phyloP scores from a whole-genome alignment of 2,113 vertebrate genomes.

The Centropus bengalensis region DNA sequence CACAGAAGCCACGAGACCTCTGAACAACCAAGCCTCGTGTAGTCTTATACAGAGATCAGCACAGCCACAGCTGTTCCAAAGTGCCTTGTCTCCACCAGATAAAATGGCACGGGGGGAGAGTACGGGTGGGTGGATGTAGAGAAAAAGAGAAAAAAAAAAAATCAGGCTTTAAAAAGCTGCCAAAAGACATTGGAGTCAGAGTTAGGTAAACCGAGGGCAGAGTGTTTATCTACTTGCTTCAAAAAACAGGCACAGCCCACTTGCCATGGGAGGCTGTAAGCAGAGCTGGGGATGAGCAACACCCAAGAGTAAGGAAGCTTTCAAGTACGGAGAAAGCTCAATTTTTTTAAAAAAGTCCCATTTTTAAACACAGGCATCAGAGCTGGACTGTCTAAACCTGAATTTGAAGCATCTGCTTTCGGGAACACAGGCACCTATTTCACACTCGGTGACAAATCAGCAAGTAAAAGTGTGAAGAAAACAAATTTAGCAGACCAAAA shows the following conservation, averaged over 20 bases:
- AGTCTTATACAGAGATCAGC: not conserved
- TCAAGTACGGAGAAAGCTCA: not conserved
- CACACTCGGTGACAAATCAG: not conserved
- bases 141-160: not conserved
- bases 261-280: not conserved
- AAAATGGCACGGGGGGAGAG: not conserved
- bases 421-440: constrained; percentile 12
- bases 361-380: not conserved
- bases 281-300: not conserved
- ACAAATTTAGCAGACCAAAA: not conserved
- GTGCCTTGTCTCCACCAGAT: not conserved
- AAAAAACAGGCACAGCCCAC: not conserved
- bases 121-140: too few relatives aligned
- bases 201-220: not conserved
- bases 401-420: not conserved
- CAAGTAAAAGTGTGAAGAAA: not conserved
- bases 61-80: not conserved
- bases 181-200: not conserved
- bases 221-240: rapidly evolving
- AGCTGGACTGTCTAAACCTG: not conserved
- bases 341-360: not conserved
- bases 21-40: not conserved
- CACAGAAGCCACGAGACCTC: not conserved
- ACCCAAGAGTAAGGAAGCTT: not conserved
- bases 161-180: not conserved